Evolutionary conservation across 2,113 vertebrate genomes (phyloP).

Genomic region (Pogona vitticeps): DNA sequence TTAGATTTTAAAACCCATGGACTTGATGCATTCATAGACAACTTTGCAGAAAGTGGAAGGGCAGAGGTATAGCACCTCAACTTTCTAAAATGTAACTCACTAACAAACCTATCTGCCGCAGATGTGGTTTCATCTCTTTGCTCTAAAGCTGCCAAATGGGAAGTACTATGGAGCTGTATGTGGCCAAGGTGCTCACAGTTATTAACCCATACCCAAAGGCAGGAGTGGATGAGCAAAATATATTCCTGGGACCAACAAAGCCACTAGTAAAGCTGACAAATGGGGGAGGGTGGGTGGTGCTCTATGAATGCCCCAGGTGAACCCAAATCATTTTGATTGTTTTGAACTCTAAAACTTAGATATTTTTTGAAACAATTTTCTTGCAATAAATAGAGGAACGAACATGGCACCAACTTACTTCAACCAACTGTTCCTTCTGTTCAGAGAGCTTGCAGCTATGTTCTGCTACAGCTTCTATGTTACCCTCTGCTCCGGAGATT

Average conservation of each 20-base stretch:
- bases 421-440: slow-evolving; percentile 95
- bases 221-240: neutral
- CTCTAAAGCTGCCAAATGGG: too few relatives aligned
- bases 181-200: neutral
- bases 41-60: neutral
- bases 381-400: neutral
- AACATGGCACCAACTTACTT: slow-evolving; percentile 78
- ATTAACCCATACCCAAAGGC: neutral
- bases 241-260: neutral
- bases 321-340: neutral
- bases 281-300: too few relatives aligned
- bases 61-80: neutral
- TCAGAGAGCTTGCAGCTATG: slow-evolving; percentile 91
- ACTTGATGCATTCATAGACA: neutral
- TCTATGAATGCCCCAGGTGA: neutral
- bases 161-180: neutral
- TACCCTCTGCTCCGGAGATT: slow-evolving; percentile 89
- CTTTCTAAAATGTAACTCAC: neutral
- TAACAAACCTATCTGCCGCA: neutral
- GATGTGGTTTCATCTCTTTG: neutral
- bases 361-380: neutral
- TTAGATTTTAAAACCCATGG: neutral
- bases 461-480: slow-evolving; percentile 91
- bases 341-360: neutral
- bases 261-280: neutral